Base-by-base conservation (phyloP, 2,888 invertebrate genomes). In the Troides oblongomaculatus region DNA sequence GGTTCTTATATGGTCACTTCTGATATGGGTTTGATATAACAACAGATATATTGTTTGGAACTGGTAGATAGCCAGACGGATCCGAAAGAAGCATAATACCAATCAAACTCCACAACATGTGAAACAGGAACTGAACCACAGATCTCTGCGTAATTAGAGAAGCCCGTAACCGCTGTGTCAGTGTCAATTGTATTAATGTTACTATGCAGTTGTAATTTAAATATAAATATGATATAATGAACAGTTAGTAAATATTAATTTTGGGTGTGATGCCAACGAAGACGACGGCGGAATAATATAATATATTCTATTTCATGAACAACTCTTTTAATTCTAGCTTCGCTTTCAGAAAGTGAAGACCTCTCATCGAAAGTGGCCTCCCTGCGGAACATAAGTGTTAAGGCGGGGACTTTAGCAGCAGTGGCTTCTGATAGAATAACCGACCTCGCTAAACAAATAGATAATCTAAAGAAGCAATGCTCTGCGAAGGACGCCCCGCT, bases 401-500 rank as follows among this genome's bases (percentile, higher is more conserved):
- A 88, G 75, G 95, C 94, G 8, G 90, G 92, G 58, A 88, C 93
- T 4, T 83, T 94, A 57, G 93, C 93, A 3, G 85, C 90, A 21
- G 86, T 92, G 63, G 89, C 95, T 63, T 93, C 93, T 73, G 94
- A 94, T 72, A 93, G 94, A 73, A 92, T 95, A 64, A 90, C 89
- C 64, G 94, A 94, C 74, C 87, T 95, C 73, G 88, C 93, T 4
- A 89, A 92, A 23, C 94, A 95, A 75, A 84, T 96, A 66, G 94
- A 94, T 69, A 87, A 89, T 62, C 83, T 94, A 58, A 92, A 94
- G 80, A 94, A 95, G 76, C 94, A 95, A 78, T 97, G 97, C 83
- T 91, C 93, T 64, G 86, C 92, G 68, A 94, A 95, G 77, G 97
- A 97, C 86, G 93, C 95, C 43, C 94, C 95, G 60, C 93, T 97